A percentile compares a stretch with the other conserved stretches of the same genome.
phyloP scores from a whole-genome alignment of 2,888 invertebrate genomes.

The Pyrocoelia pectoralis region DNA sequence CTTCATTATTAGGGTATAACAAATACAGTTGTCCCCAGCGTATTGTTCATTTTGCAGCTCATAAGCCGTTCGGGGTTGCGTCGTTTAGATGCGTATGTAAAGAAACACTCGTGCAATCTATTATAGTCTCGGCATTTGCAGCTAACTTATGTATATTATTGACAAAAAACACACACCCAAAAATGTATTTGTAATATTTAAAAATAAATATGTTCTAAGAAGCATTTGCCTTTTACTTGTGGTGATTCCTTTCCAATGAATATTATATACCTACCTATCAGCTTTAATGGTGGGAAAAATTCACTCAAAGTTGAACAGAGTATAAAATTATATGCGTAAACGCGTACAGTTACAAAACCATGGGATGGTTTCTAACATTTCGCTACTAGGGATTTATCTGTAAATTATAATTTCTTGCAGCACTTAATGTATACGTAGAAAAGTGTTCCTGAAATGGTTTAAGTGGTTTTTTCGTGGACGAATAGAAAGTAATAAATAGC shows the following conservation, averaged over 20 bases:
- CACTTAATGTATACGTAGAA: no score
- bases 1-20: constrained; percentile 29
- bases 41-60: constrained; percentile 33
- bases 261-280: no score
- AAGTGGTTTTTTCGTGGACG: no score
- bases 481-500: no score
- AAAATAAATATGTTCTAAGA: constrained; percentile 58
- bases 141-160: constrained; percentile 55
- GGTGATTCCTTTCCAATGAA: background rate
- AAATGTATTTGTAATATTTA: constrained; percentile 59
- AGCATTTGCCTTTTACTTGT: background rate
- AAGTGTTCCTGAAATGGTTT: no score
- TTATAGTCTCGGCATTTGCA: constrained; percentile 54
- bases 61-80: constrained; percentile 33
- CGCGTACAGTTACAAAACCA: constrained; percentile 3
- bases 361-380: background rate
- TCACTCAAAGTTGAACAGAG: background rate
- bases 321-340: constrained; percentile 2
- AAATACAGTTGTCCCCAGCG: constrained; percentile 26
- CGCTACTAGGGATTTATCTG: no score
- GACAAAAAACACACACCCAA: constrained; percentile 42
- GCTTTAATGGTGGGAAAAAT: background rate
- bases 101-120: constrained; percentile 57
- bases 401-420: no score
- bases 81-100: constrained; percentile 44